A percentile compares a stretch with the other conserved stretches of the same genome.
phyloP scores from a whole-genome alignment of 2,888 invertebrate genomes.

The Xestobium rufovillosum region DNA sequence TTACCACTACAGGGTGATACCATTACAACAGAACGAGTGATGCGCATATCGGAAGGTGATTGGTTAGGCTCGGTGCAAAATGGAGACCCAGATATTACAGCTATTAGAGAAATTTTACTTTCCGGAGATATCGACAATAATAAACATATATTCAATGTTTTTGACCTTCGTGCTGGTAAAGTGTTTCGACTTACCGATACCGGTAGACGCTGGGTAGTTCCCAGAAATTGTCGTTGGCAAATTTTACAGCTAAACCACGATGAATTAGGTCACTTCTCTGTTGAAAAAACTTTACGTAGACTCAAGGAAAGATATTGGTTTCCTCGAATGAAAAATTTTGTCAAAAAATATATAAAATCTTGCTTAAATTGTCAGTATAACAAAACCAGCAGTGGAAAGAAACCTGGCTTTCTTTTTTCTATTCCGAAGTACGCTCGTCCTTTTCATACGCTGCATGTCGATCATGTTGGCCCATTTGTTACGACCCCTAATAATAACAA shows the following conservation, averaged over 20 bases:
- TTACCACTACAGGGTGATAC: neutral
- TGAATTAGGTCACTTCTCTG: constrained; percentile 11
- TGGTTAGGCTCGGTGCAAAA: constrained; percentile 19
- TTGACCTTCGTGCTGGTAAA: too few relatives aligned
- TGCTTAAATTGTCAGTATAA: constrained; percentile 18
- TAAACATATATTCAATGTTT: too few relatives aligned
- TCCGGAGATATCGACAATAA: constrained; percentile 11
- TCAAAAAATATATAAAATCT: constrained; percentile 14
- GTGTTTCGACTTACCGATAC: too few relatives aligned
- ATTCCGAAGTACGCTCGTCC: constrained; percentile 18
- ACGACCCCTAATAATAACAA: too few relatives aligned
- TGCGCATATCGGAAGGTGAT: constrained; percentile 17
- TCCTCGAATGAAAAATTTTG: constrained; percentile 11
- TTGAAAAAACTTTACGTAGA: constrained; percentile 11
- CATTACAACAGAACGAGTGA: constrained; percentile 10
- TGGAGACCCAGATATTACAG: constrained; percentile 13
- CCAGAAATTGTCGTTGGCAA: constrained; percentile 6
- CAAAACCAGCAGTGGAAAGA: constrained; percentile 17
- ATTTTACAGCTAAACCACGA: constrained; percentile 9
- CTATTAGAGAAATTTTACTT: constrained; percentile 18
- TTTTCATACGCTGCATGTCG: constrained; percentile 28
- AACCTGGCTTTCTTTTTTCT: constrained; percentile 17
- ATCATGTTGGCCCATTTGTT: constrained; percentile 39
- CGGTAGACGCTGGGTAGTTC: constrained; percentile 3
- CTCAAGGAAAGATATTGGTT: constrained; percentile 8